Conservation (phyloP, 2,797 vertebrate species). For the Stomatorhinus walkeri region DNA sequence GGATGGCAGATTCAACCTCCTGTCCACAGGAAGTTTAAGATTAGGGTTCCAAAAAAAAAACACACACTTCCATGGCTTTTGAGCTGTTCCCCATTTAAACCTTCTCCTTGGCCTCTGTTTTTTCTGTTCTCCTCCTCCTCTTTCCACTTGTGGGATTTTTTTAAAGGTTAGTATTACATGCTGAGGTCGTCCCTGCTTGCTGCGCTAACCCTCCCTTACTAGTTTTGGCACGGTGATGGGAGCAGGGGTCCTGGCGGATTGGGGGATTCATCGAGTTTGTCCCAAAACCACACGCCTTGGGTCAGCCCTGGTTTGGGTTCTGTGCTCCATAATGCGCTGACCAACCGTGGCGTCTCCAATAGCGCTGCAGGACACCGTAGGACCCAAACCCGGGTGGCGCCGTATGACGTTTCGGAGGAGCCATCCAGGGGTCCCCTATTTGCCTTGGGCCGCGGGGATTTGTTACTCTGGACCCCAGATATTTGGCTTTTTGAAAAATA, state of each 20-base stretch:
- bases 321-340: neutral
- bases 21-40: conserved; percentile 43
- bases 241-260: neutral
- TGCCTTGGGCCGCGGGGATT: conserved; percentile 32
- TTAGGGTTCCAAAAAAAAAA: conserved; percentile 28
- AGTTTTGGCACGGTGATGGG: neutral
- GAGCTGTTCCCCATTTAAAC: neutral
- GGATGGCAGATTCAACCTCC: conserved; percentile 34
- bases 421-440: conserved; percentile 30
- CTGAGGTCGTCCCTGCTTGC: neutral
- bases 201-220: neutral
- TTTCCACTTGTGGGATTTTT: conserved; percentile 10
- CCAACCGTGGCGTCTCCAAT: neutral
- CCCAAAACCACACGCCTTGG: neutral
- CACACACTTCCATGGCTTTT: neutral
- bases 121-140: neutral
- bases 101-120: neutral
- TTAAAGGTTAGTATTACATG: neutral
- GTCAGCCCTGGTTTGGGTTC: neutral
- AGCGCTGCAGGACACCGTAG: neutral
- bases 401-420: conserved; percentile 24
- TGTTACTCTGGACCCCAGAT: conserved; percentile 31
- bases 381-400: conserved; percentile 29
- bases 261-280: neutral
- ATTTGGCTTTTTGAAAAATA: conserved; percentile 31